These are phyloP conservation scores for Chaetodon auriga DNA, from an alignment of 2,113 vertebrate species.

Conservation along the genomic window DNA sequence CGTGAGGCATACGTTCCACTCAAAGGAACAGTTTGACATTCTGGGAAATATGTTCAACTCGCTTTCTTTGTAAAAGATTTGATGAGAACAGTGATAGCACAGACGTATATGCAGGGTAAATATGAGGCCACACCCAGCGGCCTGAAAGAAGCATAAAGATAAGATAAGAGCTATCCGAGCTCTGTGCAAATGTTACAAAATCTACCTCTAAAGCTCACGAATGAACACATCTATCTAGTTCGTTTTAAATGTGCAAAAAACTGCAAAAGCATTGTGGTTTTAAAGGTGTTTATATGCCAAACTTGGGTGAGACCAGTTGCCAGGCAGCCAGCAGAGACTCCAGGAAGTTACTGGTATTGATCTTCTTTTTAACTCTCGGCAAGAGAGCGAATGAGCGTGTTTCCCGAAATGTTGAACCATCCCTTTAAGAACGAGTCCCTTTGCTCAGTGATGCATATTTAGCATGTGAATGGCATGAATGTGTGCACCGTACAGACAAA, in stretches of 20 bases:
- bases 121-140: background rate
- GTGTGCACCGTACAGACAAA: background rate
- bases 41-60: too few relatives aligned
- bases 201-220: background rate
- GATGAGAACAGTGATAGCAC: background rate
- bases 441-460: background rate
- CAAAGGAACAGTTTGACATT: too few relatives aligned
- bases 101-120: background rate
- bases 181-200: background rate
- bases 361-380: background rate
- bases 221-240: background rate
- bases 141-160: background rate
- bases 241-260: background rate
- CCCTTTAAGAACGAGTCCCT: background rate
- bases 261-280: background rate
- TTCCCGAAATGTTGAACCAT: background rate
- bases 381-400: background rate
- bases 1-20: too few relatives aligned
- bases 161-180: background rate
- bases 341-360: background rate
- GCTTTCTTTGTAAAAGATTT: background rate
- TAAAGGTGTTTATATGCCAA: background rate
- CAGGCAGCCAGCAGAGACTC: slow-evolving; percentile 1
- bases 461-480: background rate
- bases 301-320: background rate